Base-by-base conservation (phyloP, 1,140 invertebrate species). In the Drosophila sechellia region DNA sequence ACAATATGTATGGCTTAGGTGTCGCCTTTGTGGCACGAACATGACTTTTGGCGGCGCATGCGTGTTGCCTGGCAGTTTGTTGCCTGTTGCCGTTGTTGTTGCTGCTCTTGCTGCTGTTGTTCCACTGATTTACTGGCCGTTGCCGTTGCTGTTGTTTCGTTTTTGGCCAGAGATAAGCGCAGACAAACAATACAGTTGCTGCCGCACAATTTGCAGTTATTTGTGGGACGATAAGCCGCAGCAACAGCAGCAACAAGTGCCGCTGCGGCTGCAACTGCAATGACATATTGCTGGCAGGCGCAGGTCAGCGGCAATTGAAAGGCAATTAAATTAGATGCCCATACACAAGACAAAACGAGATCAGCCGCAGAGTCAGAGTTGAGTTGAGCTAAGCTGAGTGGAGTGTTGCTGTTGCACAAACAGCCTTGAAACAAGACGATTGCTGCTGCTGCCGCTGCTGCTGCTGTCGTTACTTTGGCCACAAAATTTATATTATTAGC, bases 21-120 rank as follows among this genome's bases (percentile, higher is more conserved):
- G 83, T 87, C 83, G 84, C 76, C 68, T 74, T 77, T 84, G 85
- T 90, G 83, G 80, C 85, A 87, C 80, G 85, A 87, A 87, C 83
- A 87, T 87, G 83, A 87, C 83, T 87, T 89, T 89, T 90, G 84
- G 85, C 85, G 71, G 85, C 86, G 85, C 84, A 89, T 89, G 84
- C 84, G 84, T 89, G 84, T 78, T 85, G 80, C 75, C 73, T 84
- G 85, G 84, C 84, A 89, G 80, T 89, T 89, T 89, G 77, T 89
- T 90, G 86, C 72, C 76, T 58, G 83, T 46, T 75, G 65, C 37
- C 53, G 55, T 15, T 74, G 78, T 39, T 76, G 81, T 68, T 81
- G 46, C 13, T 8, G 84, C 43, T 75, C 53, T 20, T 49, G 46
- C 20, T 50, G 48, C 25, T 69, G 73, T 37, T 78, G 80, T 66